A percentile compares a stretch with the other conserved stretches of the same genome.
Conservation (phyloP, 2,888 invertebrate genomes). For the Lathronympha strigana region DNA sequence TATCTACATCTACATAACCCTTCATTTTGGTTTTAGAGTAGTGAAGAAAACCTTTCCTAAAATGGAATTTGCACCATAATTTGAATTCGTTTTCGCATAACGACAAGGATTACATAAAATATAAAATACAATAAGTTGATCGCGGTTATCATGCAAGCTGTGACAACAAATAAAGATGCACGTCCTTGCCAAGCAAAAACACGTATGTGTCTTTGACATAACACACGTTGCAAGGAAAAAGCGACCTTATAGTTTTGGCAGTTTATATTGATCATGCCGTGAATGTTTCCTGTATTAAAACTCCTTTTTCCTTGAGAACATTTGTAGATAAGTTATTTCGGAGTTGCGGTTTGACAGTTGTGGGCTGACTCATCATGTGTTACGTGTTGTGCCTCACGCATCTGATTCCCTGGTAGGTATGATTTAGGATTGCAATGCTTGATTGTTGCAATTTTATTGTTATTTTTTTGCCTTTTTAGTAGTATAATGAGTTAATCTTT, state of each 20-base stretch:
- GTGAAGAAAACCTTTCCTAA: not conserved
- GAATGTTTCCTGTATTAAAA: not conserved
- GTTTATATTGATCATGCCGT: not conserved
- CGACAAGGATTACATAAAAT: slow-evolving; percentile 41
- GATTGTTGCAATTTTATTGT: slow-evolving; percentile 1
- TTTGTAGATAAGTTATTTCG: slow-evolving; percentile 11
- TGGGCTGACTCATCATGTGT: slow-evolving; percentile 33
- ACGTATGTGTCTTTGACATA: not conserved
- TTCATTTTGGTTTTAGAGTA: not conserved
- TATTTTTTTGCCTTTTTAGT: not conserved
- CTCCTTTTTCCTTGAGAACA: not conserved
- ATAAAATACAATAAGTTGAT: slow-evolving; percentile 36
- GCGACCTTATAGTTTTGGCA: not conserved
- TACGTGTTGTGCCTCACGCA: slow-evolving; percentile 31
- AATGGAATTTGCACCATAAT: slow-evolving; percentile 17
- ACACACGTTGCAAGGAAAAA: not conserved
- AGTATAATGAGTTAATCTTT: too few species aligned
- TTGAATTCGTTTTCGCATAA: slow-evolving; percentile 22
- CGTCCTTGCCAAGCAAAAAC: slow-evolving; percentile 1
- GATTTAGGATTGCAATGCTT: slow-evolving; percentile 6
- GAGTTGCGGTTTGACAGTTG: not conserved
- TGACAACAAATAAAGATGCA: slow-evolving; percentile 41
- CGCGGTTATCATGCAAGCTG: slow-evolving; percentile 37
- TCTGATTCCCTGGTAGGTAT: slow-evolving; percentile 32
- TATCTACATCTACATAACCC: not conserved